Conservation (phyloP, 1,140 invertebrate genomes). For the Procambarus virginalis region DNA sequence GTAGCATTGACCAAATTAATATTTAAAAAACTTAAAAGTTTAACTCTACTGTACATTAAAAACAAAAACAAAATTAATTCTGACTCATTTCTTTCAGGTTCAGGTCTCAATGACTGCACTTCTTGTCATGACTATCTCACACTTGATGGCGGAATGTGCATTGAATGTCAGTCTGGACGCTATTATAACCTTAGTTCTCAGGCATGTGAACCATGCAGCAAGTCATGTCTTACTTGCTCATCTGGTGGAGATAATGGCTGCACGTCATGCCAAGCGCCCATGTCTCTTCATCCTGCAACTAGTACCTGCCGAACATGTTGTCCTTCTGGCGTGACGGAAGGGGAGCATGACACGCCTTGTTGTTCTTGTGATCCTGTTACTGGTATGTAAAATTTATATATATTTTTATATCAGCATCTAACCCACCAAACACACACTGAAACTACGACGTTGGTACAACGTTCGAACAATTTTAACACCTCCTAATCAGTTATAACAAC, state of each 20-base stretch:
- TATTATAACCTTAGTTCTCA: constrained; percentile 48
- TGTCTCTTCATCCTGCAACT: constrained; percentile 49
- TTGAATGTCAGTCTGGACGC: constrained; percentile 51
- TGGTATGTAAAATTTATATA: constrained; percentile 8
- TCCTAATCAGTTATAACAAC: too few species aligned
- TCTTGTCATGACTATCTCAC: constrained; percentile 59
- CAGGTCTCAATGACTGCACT: constrained; percentile 50
- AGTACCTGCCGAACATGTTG: constrained; percentile 54
- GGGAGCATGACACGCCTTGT: constrained; percentile 16
- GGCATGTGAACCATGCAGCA: constrained; percentile 37
- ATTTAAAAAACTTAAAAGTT: too few species aligned
- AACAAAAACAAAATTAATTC: too few species aligned
- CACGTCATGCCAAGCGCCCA: constrained; percentile 48
- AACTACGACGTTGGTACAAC: too few species aligned
- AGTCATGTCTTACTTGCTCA: constrained; percentile 48
- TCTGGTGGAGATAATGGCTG: constrained; percentile 49
- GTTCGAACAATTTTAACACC: too few species aligned
- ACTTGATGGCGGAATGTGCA: constrained; percentile 59
- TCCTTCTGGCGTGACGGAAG: constrained; percentile 43
- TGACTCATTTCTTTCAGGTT: constrained; percentile 14
- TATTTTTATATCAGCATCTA: too few species aligned
- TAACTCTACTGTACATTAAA: too few species aligned
- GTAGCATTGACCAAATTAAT: too few species aligned
- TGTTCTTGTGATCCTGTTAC: constrained; percentile 61
- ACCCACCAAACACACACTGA: too few species aligned